A percentile compares a stretch with the other conserved stretches of the same genome.
Evolutionary conservation across 1,140 invertebrate genomes (phyloP).

Genomic region (Chrysomallon squamiferum): DNA sequence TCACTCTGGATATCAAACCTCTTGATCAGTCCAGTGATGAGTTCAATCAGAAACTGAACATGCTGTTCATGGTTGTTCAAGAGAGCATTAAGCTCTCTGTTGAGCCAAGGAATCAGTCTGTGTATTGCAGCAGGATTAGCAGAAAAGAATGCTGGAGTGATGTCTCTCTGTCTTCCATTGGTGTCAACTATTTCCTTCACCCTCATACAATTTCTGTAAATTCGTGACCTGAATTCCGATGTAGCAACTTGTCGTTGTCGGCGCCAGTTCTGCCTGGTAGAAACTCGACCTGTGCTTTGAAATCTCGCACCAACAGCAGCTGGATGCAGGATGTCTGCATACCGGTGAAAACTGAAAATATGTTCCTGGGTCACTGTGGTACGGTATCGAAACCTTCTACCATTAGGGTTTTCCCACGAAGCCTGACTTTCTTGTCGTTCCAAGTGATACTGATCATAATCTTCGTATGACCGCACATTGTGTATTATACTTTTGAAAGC

Average conservation of each 20-base stretch:
- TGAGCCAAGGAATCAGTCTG: constrained; percentile 86
- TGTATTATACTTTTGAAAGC: constrained; percentile 90
- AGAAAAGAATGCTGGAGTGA: constrained; percentile 75
- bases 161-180: constrained; percentile 32
- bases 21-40: constrained; percentile 75
- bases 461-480: constrained; percentile 84
- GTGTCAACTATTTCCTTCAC: constrained; percentile 65
- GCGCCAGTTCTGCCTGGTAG: constrained; percentile 25
- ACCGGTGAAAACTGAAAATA: background rate
- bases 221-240: constrained; percentile 70
- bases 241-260: constrained; percentile 41
- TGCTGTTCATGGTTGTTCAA: constrained; percentile 67
- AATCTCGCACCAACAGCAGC: background rate
- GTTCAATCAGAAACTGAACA: constrained; percentile 71
- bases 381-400: constrained; percentile 22
- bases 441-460: constrained; percentile 83
- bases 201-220: constrained; percentile 82
- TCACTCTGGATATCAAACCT: constrained; percentile 75
- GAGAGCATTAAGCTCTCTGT: constrained; percentile 81
- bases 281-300: background rate
- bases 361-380: constrained; percentile 47
- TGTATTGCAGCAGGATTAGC: constrained; percentile 79
- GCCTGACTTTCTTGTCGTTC: constrained; percentile 6
- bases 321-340: background rate
- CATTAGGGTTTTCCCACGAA: background rate